phyloP scores from a whole-genome alignment of 64 coral and sea anemone species.

The Actinia equina region DNA sequence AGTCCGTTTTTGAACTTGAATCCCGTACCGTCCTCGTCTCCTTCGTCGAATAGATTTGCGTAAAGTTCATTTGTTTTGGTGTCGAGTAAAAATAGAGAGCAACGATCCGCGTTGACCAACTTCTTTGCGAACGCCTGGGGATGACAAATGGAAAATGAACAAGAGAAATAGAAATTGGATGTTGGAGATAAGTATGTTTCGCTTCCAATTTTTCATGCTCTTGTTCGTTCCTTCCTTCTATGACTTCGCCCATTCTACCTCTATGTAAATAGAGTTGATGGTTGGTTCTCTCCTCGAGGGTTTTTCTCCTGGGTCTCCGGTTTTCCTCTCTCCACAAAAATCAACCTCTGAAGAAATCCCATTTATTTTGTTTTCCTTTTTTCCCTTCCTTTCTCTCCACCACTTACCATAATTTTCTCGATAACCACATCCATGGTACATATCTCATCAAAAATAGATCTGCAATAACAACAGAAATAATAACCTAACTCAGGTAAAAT shows the following conservation, averaged over 20 bases:
- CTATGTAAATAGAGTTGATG: no score
- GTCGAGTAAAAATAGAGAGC: constrained; percentile 80
- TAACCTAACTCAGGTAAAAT: no score
- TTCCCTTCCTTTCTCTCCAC: not conserved
- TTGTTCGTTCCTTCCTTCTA: no score
- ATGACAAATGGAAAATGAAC: not conserved
- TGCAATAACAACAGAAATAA: not conserved
- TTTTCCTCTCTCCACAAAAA: no score
- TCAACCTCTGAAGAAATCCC: no score
- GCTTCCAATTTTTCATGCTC: no score
- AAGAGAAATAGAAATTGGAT: no score
- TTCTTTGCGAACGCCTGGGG: constrained; percentile 77
- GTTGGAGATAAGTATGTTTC: no score
- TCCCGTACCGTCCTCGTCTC: constrained; percentile 68
- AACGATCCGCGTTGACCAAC: constrained; percentile 84
- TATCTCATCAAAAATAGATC: constrained; percentile 95
- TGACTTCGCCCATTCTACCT: no score
- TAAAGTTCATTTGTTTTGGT: constrained; percentile 56
- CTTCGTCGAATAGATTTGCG: constrained; percentile 82
- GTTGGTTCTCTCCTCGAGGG: no score
- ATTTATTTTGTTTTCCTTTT: not conserved
- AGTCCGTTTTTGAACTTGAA: constrained; percentile 61
- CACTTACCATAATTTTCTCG: constrained; percentile 93
- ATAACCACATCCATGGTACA: constrained; percentile 94
- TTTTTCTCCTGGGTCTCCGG: no score